Percentiles rank a stretch among this genome's conserved stretches.
phyloP scores from a whole-genome alignment of 2,888 invertebrate genomes.

The Achlya flavicornis region DNA sequence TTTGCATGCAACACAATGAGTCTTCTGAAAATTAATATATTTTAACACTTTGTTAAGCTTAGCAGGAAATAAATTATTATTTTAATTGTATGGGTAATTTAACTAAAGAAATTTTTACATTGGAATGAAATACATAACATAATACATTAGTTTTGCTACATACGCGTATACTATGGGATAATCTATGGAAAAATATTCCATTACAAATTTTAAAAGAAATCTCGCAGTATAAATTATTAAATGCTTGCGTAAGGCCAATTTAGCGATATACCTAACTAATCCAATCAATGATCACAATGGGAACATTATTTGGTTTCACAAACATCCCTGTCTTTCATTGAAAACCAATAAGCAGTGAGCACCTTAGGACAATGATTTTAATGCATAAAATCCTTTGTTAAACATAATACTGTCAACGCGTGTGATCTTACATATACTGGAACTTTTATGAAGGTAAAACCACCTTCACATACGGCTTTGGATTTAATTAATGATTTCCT shows the following conservation, averaged over 20 bases:
- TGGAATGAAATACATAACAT: no score
- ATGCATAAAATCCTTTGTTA: constrained; percentile 31
- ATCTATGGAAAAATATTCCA: background rate
- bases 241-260: constrained; percentile 47
- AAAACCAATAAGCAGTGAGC: constrained; percentile 20
- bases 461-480: constrained; percentile 60
- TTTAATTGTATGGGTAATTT: no score
- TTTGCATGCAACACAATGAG: constrained; percentile 34
- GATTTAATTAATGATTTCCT: constrained; percentile 70
- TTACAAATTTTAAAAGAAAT: background rate
- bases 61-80: background rate
- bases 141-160: no score
- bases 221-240: constrained; percentile 27
- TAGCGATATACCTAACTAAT: constrained; percentile 50
- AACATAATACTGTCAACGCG: constrained; percentile 25
- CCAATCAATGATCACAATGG: constrained; percentile 58
- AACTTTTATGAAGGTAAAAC: constrained; percentile 68
- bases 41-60: no score
- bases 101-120: background rate
- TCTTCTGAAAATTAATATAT: constrained; percentile 21
- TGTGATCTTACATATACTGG: constrained; percentile 45
- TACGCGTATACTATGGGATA: no score
- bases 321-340: constrained; percentile 21
- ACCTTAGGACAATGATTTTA: constrained; percentile 28
- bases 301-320: constrained; percentile 37